Evolutionary conservation across 2,113 vertebrate genomes (phyloP).

Genomic region (Hyaena hyaena): DNA sequence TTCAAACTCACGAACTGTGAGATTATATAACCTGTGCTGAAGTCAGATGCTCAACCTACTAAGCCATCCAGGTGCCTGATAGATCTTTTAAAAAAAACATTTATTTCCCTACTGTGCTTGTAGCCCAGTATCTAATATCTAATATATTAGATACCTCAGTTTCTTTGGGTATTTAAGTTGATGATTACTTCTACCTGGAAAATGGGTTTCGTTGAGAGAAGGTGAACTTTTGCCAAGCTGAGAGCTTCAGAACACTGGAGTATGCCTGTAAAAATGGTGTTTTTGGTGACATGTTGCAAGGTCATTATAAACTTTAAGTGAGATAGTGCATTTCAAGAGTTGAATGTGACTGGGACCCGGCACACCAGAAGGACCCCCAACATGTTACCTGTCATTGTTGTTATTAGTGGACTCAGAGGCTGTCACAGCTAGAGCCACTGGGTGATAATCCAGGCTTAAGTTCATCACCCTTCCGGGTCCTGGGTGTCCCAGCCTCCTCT

Average conservation of each 20-base stretch:
- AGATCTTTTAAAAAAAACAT: not conserved
- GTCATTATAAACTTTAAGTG: not conserved
- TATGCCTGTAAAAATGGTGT: not conserved
- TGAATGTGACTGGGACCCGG: not conserved
- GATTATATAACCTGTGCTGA: no score
- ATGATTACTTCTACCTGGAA: not conserved
- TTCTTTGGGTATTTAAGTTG: not conserved
- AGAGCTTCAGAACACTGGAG: not conserved
- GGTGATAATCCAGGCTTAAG: not conserved
- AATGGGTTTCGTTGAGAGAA: not conserved
- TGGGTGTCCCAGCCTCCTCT: not conserved
- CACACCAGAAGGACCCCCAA: not conserved
- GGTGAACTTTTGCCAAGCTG: not conserved
- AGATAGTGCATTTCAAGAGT: not conserved
- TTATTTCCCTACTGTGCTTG: not conserved
- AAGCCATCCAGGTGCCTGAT: not conserved
- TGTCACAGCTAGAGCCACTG: not conserved
- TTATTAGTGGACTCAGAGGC: not conserved
- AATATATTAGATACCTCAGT: not conserved
- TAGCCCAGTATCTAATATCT: not conserved
- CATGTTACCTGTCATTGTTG: not conserved
- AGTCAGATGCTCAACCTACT: no score
- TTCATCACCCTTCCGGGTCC: not conserved
- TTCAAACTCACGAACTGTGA: no score
- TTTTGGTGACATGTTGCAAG: not conserved